These are phyloP conservation scores for Chlorospingus semifuscus DNA, from an alignment of 2,797 vertebrate genomes.

Conservation along the genomic window DNA sequence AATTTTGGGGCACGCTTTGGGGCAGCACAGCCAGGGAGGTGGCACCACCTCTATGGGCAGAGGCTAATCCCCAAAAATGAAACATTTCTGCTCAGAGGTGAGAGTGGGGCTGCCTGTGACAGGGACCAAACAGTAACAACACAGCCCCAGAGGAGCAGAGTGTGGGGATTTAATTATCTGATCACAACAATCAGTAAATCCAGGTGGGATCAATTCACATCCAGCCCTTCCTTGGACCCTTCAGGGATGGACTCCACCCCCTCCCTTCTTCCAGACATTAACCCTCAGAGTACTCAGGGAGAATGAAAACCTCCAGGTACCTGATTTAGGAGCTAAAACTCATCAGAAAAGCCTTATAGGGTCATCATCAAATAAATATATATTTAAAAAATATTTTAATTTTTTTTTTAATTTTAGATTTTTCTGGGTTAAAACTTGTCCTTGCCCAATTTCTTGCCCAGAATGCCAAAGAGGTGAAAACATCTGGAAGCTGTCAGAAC, in stretches of 20 bases:
- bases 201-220: neutral
- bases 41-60: neutral
- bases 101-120: neutral
- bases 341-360: neutral
- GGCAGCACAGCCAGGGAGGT: neutral
- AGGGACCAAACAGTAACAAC: neutral
- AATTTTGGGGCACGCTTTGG: neutral
- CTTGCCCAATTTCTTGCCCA: neutral
- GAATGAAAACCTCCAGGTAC: neutral
- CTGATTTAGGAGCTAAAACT: neutral
- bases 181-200: too few species aligned
- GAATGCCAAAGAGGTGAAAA: neutral
- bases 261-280: neutral
- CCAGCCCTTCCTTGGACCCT: neutral
- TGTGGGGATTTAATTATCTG: neutral
- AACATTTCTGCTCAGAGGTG: neutral
- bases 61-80: neutral
- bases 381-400: too few species aligned
- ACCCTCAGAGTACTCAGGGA: neutral
- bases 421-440: neutral
- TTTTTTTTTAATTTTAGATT: neutral
- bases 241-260: neutral
- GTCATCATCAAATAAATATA: neutral
- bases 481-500: neutral
- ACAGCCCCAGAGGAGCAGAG: neutral